Evolutionary conservation across 2,797 vertebrate genomes (phyloP).

Genomic region (Premnoplex brunnescens): DNA sequence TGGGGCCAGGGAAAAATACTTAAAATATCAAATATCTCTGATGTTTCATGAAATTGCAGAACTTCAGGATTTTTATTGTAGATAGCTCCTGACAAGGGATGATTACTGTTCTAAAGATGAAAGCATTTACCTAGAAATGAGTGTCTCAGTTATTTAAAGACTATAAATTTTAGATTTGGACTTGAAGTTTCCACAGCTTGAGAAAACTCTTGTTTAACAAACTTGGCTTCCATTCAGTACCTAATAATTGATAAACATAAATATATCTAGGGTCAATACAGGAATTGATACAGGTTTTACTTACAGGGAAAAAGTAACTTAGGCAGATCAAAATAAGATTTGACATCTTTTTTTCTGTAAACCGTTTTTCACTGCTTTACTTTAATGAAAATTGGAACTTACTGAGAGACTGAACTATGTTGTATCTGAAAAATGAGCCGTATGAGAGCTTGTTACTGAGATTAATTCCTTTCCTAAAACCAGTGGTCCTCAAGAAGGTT

Average conservation of each 20-base stretch:
- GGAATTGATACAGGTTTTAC: neutral
- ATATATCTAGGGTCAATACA: neutral
- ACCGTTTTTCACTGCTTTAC: neutral
- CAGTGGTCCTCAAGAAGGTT: neutral
- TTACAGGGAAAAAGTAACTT: neutral
- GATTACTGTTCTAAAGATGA: neutral
- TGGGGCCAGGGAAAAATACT: accelerated
- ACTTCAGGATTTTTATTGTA: neutral
- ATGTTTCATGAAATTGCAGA: neutral
- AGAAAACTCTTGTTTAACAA: neutral
- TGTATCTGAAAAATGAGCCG: neutral
- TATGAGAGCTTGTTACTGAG: neutral
- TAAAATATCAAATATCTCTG: neutral
- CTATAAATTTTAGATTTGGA: neutral
- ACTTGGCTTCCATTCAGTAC: neutral
- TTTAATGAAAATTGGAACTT: neutral
- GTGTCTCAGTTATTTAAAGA: neutral
- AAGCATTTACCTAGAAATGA: neutral
- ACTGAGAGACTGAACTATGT: neutral
- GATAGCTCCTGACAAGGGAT: neutral
- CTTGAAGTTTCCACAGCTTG: neutral
- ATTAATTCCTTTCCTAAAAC: neutral
- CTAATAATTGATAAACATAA: neutral
- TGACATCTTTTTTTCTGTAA: neutral
- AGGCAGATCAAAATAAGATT: neutral